Conservation (phyloP, 2,797 vertebrate species). For the Hipposideros larvatus region DNA sequence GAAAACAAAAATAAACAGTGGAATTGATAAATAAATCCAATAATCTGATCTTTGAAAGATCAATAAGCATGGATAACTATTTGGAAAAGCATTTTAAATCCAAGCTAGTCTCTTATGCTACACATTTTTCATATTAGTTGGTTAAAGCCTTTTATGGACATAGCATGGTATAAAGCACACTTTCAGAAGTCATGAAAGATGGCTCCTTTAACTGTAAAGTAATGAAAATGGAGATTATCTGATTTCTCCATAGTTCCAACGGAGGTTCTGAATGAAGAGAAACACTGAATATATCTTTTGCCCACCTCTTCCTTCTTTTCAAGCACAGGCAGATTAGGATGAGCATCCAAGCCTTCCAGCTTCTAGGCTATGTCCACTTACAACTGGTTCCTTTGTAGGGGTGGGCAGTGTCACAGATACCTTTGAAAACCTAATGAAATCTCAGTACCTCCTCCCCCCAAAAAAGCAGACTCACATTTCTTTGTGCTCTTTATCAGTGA, state of each 20-base stretch:
- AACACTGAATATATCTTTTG: neutral
- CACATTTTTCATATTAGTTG: neutral
- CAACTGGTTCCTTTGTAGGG: neutral
- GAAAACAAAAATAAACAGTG: neutral
- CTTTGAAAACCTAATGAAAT: neutral
- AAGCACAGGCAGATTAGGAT: too few relatives aligned
- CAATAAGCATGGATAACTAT: neutral
- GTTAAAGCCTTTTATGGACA: neutral
- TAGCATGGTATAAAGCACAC: neutral
- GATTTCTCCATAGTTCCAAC: neutral
- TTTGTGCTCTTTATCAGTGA: neutral
- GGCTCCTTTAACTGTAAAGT: neutral
- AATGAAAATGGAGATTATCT: neutral
- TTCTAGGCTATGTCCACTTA: neutral
- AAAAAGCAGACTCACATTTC: neutral
- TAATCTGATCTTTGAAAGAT: neutral
- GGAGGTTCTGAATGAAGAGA: neutral
- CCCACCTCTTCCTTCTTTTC: neutral
- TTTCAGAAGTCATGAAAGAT: neutral
- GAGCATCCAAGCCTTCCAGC: neutral
- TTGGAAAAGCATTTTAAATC: constrained; percentile 28
- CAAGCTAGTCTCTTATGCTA: neutral
- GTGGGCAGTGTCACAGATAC: accelerated
- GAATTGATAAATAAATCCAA: neutral
- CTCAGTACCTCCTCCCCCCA: neutral